Percentiles rank a stretch among this genome's conserved stretches.
Conservation (phyloP, 2,888 invertebrate species). For the Dorcus parallelipipedus region DNA sequence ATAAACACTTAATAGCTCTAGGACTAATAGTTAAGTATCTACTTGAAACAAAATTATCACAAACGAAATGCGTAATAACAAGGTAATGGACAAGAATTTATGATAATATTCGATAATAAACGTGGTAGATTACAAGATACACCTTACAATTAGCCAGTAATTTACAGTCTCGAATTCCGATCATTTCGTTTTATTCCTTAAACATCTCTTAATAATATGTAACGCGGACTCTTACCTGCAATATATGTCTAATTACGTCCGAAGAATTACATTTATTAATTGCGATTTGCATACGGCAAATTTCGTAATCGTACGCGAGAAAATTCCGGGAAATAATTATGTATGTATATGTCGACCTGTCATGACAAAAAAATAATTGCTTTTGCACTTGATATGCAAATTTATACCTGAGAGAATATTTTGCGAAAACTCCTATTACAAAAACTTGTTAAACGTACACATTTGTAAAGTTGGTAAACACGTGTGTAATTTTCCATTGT, state of each 20-base stretch:
- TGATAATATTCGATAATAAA: slow-evolving; percentile 22
- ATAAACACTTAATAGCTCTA: neutral
- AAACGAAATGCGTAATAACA: slow-evolving; percentile 20
- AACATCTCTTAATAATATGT: slow-evolving; percentile 1
- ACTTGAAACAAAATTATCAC: slow-evolving; percentile 15
- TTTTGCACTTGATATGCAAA: too few relatives aligned
- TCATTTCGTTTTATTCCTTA: slow-evolving; percentile 11
- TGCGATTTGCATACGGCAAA: neutral
- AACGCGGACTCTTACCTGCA: neutral
- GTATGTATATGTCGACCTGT: neutral
- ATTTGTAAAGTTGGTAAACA: too few relatives aligned
- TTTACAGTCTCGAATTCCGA: slow-evolving; percentile 21
- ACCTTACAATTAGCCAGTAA: slow-evolving; percentile 17
- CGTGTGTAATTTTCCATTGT: too few relatives aligned
- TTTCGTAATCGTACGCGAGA: neutral
- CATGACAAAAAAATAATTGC: too few relatives aligned
- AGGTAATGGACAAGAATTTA: slow-evolving; percentile 20
- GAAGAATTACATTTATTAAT: slow-evolving; percentile 1
- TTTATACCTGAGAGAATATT: too few relatives aligned
- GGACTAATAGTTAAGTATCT: slow-evolving; percentile 10
- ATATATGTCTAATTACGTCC: slow-evolving; percentile 1
- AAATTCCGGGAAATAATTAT: neutral
- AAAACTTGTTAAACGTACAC: too few relatives aligned
- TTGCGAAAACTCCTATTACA: too few relatives aligned
- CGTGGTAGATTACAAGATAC: slow-evolving; percentile 19